Evolutionary conservation across 2,888 invertebrate genomes (phyloP).

Genomic region (Trachelus tabidus): DNA sequence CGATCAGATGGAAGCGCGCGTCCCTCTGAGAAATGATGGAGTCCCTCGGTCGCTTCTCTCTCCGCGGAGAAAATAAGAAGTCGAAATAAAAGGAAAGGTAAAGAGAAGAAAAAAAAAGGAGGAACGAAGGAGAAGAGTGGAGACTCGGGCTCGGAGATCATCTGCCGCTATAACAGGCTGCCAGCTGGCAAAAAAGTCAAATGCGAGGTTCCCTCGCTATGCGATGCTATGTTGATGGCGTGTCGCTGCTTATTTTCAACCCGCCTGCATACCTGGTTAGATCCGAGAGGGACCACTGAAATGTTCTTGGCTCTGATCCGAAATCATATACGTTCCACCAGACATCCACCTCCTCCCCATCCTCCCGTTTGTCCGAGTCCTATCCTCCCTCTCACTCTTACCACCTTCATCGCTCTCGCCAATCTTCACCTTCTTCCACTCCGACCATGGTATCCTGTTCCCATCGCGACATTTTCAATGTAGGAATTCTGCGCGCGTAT

Average conservation of each 20-base stretch:
- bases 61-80: constrained; percentile 32
- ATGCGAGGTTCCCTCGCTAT: constrained; percentile 54
- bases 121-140: constrained; percentile 24
- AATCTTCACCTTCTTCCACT: constrained; percentile 15
- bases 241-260: constrained; percentile 64
- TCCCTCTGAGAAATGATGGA: constrained; percentile 44
- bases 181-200: constrained; percentile 65
- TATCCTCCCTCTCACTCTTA: constrained; percentile 10
- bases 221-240: constrained; percentile 63
- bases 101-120: constrained; percentile 31
- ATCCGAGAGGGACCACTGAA: constrained; percentile 55
- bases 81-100: constrained; percentile 35
- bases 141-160: constrained; percentile 56
- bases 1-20: constrained; percentile 29
- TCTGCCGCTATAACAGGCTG: constrained; percentile 63
- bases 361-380: constrained; percentile 12
- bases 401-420: constrained; percentile 22
- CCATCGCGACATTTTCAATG: constrained; percentile 17
- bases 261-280: constrained; percentile 62
- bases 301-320: constrained; percentile 59
- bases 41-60: constrained; percentile 37
- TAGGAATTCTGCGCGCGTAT: constrained; percentile 1
- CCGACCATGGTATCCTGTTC: background rate
- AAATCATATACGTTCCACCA: constrained; percentile 51
- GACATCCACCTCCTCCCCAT: constrained; percentile 16